These are phyloP conservation scores for Macrotrachela quadricornifera DNA, from an alignment of 1,140 invertebrate species.

Conservation along the genomic window DNA sequence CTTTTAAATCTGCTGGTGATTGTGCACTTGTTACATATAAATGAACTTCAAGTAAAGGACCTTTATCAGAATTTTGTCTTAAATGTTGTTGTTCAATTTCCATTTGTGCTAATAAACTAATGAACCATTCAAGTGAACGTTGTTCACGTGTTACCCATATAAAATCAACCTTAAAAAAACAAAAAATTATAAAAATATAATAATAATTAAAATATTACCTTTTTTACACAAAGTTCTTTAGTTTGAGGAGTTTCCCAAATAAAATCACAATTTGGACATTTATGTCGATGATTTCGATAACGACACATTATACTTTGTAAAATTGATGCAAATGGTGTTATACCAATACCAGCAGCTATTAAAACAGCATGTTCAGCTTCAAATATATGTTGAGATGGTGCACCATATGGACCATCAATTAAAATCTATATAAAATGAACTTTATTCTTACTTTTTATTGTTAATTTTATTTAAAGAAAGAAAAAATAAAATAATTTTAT, in stretches of 20 bases:
- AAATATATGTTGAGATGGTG: constrained; percentile 79
- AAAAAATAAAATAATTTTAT: too few relatives aligned
- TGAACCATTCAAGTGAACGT: constrained; percentile 88
- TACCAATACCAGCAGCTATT: constrained; percentile 81
- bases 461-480: too few relatives aligned
- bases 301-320: constrained; percentile 78
- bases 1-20: constrained; percentile 76
- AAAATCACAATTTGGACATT: constrained; percentile 60
- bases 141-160: constrained; percentile 97
- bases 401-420: constrained; percentile 78
- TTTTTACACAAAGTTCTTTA: constrained; percentile 47
- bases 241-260: constrained; percentile 44
- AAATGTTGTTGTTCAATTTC: constrained; percentile 56
- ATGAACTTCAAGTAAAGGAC: constrained; percentile 73
- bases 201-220: too few relatives aligned
- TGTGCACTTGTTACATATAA: constrained; percentile 88
- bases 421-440: constrained; percentile 63
- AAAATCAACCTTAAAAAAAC: constrained; percentile 57
- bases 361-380: constrained; percentile 75
- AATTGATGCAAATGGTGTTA: constrained; percentile 88
- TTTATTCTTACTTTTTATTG: too few relatives aligned
- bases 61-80: constrained; percentile 14
- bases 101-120: constrained; percentile 66
- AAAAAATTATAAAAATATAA: too few relatives aligned
- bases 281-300: constrained; percentile 59